Evolutionary conservation across 2,888 invertebrate genomes (phyloP).

Genomic region (Pristionchus exspectatus): DNA sequence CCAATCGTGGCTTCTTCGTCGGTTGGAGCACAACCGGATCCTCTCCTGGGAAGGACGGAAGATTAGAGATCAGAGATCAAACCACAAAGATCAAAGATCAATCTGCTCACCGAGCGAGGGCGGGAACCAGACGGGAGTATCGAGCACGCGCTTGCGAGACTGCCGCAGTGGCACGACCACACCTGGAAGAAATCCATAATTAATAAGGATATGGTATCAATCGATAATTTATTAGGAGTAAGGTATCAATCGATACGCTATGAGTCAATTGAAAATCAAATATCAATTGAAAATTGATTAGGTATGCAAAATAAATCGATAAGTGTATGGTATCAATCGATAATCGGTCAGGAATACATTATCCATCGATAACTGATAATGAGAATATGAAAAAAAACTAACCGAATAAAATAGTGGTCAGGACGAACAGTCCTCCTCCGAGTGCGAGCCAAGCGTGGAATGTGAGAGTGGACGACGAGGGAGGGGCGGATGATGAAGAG

Average conservation of each 20-base stretch:
- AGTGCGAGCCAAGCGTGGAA: background rate
- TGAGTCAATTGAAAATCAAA: no score
- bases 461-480: background rate
- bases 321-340: background rate
- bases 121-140: slow-evolving; percentile 1
- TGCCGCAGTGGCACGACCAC: background rate
- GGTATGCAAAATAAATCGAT: no score
- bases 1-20: background rate
- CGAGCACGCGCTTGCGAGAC: background rate
- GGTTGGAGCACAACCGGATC: background rate
- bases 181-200: background rate
- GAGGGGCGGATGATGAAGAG: background rate
- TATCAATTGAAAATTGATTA: background rate
- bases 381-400: background rate
- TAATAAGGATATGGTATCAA: background rate
- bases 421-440: background rate
- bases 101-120: background rate
- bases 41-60: background rate
- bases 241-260: background rate
- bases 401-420: background rate
- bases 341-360: no score
- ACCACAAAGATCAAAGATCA: background rate
- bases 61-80: background rate
- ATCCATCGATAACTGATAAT: background rate
- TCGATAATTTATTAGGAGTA: no score